Evolutionary conservation across 2,888 invertebrate species (phyloP), one percentile per base, ranked within the genome.

Genomic region (Tachina fera): DNA sequence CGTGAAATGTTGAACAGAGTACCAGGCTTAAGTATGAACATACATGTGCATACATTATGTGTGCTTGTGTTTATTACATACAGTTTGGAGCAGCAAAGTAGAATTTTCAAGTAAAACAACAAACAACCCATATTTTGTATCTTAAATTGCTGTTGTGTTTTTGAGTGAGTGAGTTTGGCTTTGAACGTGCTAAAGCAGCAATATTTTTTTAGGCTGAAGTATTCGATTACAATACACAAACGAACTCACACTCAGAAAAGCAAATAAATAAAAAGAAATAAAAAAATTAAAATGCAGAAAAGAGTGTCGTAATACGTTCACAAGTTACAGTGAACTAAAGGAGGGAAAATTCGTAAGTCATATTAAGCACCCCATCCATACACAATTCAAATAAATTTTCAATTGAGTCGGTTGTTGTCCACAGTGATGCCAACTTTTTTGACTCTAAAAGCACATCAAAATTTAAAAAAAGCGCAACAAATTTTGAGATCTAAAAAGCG

Each of bases 141-240:
- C 39, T 39, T 56, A 43, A 41, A 60, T 39, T 22, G 22, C 41
- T 51, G 43, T 60, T 60, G 65, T 60, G n/a, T 72, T 72, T 47
- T 43, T 77, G 72, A 68, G 19, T 81, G 68, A 61, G 58, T 83
- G 68, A 74, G 39, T 74, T 79, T 16, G 39, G 47, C 10, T 63
- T 70, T 63, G 61, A 84, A 84, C 74, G 74, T 74, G 75, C 70
- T 68, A 74, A 78, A 71, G 70, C 47, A 68, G 60, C 60, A 31
- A 74, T 74, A 53, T 63, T 16, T 45, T 39, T 19, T 51, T 51
- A 6, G 9, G 16, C 43, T 68, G 41, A 77, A 77, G 77, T 83
- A 83, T 67, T 65, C 39, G 71, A 60, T 71, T 45, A 67, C 63
- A 75, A 41, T 45, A n/a, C 51, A 76, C 72, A 76, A 58, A 49